Evolutionary conservation across 2,888 invertebrate genomes (phyloP).

Genomic region (Tyria jacobaeae): DNA sequence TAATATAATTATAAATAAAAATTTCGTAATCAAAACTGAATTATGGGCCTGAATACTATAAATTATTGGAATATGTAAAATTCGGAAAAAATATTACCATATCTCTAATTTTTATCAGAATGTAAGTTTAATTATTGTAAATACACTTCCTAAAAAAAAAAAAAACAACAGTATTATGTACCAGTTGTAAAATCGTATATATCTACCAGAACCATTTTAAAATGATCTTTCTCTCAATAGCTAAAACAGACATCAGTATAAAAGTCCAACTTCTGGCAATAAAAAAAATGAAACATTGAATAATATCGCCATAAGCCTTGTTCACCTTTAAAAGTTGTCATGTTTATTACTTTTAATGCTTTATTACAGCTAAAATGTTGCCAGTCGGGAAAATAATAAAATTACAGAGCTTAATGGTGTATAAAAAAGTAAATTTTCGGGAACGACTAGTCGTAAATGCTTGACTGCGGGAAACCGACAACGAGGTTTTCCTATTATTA

Average conservation of each 20-base stretch:
- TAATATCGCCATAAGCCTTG: slow-evolving; percentile 13
- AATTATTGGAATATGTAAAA: too few species aligned
- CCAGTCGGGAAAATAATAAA: slow-evolving; percentile 32
- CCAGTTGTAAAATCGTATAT: not conserved
- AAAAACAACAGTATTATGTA: not conserved
- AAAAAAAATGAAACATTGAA: slow-evolving; percentile 16
- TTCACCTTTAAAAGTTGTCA: slow-evolving; percentile 17
- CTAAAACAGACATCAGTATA: not conserved
- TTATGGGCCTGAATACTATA: too few species aligned
- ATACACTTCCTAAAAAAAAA: not conserved
- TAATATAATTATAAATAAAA: too few species aligned
- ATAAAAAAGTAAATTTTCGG: slow-evolving; percentile 41
- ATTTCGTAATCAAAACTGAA: too few species aligned
- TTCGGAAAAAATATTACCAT: too few species aligned
- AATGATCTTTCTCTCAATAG: not conserved
- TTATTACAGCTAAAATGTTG: slow-evolving; percentile 23
- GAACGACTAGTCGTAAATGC: slow-evolving; percentile 36
- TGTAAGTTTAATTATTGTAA: not conserved
- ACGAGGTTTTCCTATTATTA: slow-evolving; percentile 20
- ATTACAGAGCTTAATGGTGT: slow-evolving; percentile 38
- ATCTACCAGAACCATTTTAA: slow-evolving; percentile 2
- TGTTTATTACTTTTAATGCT: slow-evolving; percentile 25
- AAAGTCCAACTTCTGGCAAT: slow-evolving; percentile 9
- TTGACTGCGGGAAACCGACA: slow-evolving; percentile 7
- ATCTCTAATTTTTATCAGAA: not conserved